Conservation (phyloP, 2,797 vertebrate species). For the Sylvia borin region DNA sequence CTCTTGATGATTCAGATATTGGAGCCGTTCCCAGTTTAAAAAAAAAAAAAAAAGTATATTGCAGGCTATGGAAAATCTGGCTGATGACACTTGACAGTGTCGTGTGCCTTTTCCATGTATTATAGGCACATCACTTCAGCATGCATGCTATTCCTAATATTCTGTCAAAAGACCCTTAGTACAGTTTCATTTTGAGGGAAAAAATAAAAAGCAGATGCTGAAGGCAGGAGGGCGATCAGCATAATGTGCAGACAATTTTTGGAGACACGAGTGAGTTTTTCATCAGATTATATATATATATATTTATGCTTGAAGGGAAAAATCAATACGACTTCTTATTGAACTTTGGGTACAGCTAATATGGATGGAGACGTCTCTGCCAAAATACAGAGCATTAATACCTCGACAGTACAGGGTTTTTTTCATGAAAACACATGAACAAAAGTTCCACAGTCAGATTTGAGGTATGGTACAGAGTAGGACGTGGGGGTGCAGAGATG, state of each 20-base stretch:
- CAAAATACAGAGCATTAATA: neutral
- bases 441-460: neutral
- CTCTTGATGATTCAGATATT: slow-evolving; percentile 21
- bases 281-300: neutral
- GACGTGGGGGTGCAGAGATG: neutral
- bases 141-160: neutral
- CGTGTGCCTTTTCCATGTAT: neutral
- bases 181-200: neutral
- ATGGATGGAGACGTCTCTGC: neutral
- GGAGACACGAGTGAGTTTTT: neutral
- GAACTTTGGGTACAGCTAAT: neutral
- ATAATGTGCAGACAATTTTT: neutral
- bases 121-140: neutral
- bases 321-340: neutral
- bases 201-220: neutral
- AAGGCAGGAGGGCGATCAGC: neutral
- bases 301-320: neutral
- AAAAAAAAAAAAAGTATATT: neutral
- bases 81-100: neutral
- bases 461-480: neutral
- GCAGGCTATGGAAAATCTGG: neutral
- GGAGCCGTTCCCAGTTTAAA: neutral
- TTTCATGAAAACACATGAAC: neutral
- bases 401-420: neutral
- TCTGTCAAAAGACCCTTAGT: neutral